Conservation (phyloP, 2,113 vertebrate genomes). For the Apistogramma diplotaenia region DNA sequence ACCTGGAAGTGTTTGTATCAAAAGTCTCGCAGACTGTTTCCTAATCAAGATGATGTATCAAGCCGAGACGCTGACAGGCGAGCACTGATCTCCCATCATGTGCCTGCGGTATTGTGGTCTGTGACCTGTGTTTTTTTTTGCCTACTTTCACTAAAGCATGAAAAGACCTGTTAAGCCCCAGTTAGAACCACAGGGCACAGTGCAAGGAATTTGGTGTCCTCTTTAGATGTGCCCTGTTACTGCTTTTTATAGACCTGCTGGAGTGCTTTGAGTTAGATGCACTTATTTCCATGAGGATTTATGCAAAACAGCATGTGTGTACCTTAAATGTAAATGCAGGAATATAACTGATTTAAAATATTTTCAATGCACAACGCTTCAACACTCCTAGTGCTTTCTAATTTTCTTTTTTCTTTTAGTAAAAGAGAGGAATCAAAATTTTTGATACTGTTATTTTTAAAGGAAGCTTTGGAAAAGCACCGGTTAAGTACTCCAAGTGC, state of each 20-base stretch:
- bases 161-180: slow-evolving; percentile 58
- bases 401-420: background rate
- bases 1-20: background rate
- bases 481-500: background rate
- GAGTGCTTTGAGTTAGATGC: background rate
- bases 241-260: slow-evolving; percentile 40
- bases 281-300: background rate
- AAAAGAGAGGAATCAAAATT: background rate
- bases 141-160: slow-evolving; percentile 67
- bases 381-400: background rate
- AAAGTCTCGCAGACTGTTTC: slow-evolving; percentile 15
- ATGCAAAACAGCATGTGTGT: background rate
- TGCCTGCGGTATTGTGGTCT: slow-evolving; percentile 63
- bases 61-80: slow-evolving; percentile 21
- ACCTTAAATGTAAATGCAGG: background rate
- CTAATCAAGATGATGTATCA: slow-evolving; percentile 28
- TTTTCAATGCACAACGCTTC: background rate
- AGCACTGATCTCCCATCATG: slow-evolving; percentile 21
- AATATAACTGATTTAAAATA: background rate
- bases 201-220: slow-evolving; percentile 8
- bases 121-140: slow-evolving; percentile 49
- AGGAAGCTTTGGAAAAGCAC: background rate
- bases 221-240: slow-evolving; percentile 15
- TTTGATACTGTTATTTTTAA: background rate
- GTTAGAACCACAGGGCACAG: slow-evolving; percentile 46